Conservation (phyloP, 2,888 invertebrate genomes). For the Steinernema scapterisci region DNA sequence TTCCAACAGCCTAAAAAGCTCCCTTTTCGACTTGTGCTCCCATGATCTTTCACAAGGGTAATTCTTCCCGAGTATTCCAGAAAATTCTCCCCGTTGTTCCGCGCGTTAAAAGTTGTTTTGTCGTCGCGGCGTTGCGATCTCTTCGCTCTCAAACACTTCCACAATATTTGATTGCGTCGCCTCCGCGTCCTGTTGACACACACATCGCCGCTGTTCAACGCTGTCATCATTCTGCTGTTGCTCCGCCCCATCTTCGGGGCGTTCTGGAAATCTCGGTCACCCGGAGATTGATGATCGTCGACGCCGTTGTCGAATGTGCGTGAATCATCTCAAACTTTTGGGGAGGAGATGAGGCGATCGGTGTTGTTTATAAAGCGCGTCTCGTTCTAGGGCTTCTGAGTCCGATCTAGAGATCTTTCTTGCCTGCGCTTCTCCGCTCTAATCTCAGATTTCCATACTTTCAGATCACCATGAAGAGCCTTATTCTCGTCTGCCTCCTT, state of each 20-base stretch:
- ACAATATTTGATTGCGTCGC: neutral
- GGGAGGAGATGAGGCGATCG: neutral
- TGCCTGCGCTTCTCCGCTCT: too few species aligned
- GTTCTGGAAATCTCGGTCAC: slow-evolving; percentile 32
- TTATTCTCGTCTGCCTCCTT: slow-evolving; percentile 3
- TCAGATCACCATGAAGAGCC: slow-evolving; percentile 1
- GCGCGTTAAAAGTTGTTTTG: neutral
- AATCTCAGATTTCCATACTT: neutral
- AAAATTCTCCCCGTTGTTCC: neutral
- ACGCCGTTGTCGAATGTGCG: neutral
- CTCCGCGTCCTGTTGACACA: neutral
- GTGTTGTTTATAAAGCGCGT: slow-evolving; percentile 28
- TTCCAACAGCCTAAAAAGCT: too few species aligned
- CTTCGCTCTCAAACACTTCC: neutral
- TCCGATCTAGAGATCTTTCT: too few species aligned
- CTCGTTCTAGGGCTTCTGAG: too few species aligned
- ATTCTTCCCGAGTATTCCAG: neutral
- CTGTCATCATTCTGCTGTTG: neutral
- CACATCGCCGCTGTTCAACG: neutral
- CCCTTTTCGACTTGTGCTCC: too few species aligned
- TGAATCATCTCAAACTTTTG: slow-evolving; percentile 4
- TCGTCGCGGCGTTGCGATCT: neutral
- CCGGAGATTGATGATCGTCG: slow-evolving; percentile 17
- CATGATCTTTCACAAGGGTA: too few species aligned
- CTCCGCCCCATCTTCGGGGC: slow-evolving; percentile 8